phyloP scores from a whole-genome alignment of 2,797 vertebrate genomes.

The Varecia variegata region DNA sequence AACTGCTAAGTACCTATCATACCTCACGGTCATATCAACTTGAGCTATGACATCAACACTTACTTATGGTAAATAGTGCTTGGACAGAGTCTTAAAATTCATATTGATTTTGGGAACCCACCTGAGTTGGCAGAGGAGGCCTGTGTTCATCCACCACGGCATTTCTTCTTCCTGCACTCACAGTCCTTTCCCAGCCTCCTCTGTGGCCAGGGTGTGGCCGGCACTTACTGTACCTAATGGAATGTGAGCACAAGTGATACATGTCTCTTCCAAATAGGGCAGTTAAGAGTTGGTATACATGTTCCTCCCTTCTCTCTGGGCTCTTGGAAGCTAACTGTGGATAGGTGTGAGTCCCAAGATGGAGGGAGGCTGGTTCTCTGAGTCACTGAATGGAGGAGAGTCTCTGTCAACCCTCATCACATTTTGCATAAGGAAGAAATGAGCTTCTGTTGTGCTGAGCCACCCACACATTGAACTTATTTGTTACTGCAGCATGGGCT shows the following conservation, averaged over 20 bases:
- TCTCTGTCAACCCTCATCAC: background rate
- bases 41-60: background rate
- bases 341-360: no score
- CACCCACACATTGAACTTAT: background rate
- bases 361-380: background rate
- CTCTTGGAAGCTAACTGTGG: background rate
- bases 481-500: background rate
- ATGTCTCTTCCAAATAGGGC: background rate
- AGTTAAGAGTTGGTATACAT: background rate
- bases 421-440: background rate
- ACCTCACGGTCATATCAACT: background rate
- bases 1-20: no score
- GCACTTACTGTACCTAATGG: no score
- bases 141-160: accelerated
- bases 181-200: background rate
- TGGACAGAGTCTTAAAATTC: background rate
- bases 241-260: no score
- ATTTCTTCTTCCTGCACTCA: background rate
- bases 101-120: background rate
- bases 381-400: background rate
- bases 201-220: no score
- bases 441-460: background rate
- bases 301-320: accelerated
- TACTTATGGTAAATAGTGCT: background rate
- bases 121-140: background rate